Evolutionary conservation across 2,797 vertebrate species (phyloP), one percentile per base, ranked within the genome.

Genomic region (Cygnus olor): DNA sequence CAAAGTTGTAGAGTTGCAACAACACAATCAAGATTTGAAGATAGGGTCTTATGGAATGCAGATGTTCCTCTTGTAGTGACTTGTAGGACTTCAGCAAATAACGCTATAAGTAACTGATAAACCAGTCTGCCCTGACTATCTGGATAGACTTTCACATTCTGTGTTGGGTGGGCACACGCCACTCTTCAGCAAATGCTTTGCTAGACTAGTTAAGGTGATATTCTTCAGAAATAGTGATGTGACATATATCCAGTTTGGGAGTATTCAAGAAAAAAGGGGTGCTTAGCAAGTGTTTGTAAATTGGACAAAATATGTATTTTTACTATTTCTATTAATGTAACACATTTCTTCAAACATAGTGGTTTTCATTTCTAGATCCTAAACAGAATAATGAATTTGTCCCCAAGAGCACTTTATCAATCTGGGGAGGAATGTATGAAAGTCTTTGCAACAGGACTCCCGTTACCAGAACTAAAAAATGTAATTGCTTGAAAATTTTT

Each of bases 321-420:
- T 88, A 21, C 25, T 38, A 4, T 66, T 84, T 82, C 42, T 78
- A 5, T 42, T 70, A 60, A 69, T 80, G 68, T 78, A 96, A 90
- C 85, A 58, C 68, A 9, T 1, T 27, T 78, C 69, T 96, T 64
- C 42, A 87, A 40, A 54, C 72, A 70, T 15, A 78, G 92, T 95
- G 83, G 19, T 68, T 76, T 64, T 44, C 38, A 13, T 80, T 91
- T 95, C 25, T 92, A 93, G 34, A 80, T 85, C 49, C 58, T 47
- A 74, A 7, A 20, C 32, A 94, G 96, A 97, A 74, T 60, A 94
- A 92, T 56, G 30, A 60, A 58, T 95, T 97, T 95, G 13, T 72
- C 36, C 7, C 19, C 71, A 71, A 88, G 61, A 83, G 9, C 51
- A 57, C 74, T 91, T 88, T 64, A 73, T 30, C n/a, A 73, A 15